Base-by-base conservation (phyloP, 1,140 invertebrate species). In the Solenopsis invicta region DNA sequence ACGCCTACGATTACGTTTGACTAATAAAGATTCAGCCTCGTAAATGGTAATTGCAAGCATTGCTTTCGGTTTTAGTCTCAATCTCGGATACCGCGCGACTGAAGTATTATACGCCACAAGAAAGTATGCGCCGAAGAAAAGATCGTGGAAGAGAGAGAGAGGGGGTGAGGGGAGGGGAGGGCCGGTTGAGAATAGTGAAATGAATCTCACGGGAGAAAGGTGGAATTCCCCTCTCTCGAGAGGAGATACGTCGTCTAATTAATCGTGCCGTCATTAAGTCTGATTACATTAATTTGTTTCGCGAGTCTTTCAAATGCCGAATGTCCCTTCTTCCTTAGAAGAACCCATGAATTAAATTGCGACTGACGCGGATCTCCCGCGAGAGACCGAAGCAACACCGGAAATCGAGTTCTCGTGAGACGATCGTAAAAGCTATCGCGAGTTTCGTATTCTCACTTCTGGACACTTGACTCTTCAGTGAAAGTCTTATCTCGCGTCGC, bases 401-500 rank as follows among this genome's bases (percentile, higher is more conserved):
- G 50, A 71, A 67, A 89, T 89, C 59, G 69, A 54, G 56, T 74
- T 78, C 52, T 59, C 48, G 9, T 9, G 16, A 71, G 34, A 77
- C 75, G 37, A 77, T 52, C 77, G 52, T 66, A 48, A 80, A 88
- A 66, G 87, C 45, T 52, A 56, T 29, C 34, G 54, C 34, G 66
- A n/a, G 61, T 74, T 59, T 87, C 69, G 12, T 50, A n/a, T 45
- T n/a, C 16, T 18, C 50, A 3, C 45, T 84, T 41, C 29, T 29
- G 84, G 34, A 62, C 45, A 48, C 56, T 45, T 45, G 74, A 54
- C 64, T 67, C 59, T 66, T 48, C 88, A 91, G 93, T 94, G 92
- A 94, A 94, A 94, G 94, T 93, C 88, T 92, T 91, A 91, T 92
- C 69, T 92, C 61, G 59, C 24, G 62, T 29, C 50, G 45, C 64